phyloP scores from a whole-genome alignment of 2,113 vertebrate species.

The Cyanoderma ruficeps region DNA sequence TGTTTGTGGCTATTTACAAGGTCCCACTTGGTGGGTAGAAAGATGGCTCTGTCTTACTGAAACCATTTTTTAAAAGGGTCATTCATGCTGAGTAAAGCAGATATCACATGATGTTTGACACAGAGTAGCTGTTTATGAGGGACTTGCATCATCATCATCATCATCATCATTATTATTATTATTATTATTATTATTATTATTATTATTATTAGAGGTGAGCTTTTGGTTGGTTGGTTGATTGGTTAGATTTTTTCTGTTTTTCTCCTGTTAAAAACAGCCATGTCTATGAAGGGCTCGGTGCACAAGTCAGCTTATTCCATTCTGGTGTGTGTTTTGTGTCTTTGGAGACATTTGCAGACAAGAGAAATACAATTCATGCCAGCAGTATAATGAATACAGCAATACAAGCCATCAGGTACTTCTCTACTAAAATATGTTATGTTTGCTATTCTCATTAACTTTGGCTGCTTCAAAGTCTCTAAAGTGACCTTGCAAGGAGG shows the following conservation, averaged over 20 bases:
- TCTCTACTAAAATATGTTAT: not conserved
- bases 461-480: not conserved
- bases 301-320: not conserved
- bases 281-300: not conserved
- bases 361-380: not conserved
- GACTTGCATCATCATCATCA: too few relatives aligned
- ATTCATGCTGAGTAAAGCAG: not conserved
- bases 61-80: slow-evolving; percentile 2
- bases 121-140: not conserved
- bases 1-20: not conserved
- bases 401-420: not conserved
- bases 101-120: not conserved
- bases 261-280: not conserved
- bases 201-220: fast-evolving
- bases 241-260: too few relatives aligned
- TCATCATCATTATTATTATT: too few relatives aligned
- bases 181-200: too few relatives aligned
- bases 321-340: not conserved
- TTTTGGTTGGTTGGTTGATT: not conserved
- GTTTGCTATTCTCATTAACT: not conserved
- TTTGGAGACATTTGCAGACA: not conserved
- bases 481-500: not conserved
- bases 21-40: not conserved
- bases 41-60: not conserved
- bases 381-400: not conserved